These are phyloP conservation scores for Troglohyphantes excavatus DNA, from an alignment of 2,888 invertebrate genomes.

Conservation along the genomic window DNA sequence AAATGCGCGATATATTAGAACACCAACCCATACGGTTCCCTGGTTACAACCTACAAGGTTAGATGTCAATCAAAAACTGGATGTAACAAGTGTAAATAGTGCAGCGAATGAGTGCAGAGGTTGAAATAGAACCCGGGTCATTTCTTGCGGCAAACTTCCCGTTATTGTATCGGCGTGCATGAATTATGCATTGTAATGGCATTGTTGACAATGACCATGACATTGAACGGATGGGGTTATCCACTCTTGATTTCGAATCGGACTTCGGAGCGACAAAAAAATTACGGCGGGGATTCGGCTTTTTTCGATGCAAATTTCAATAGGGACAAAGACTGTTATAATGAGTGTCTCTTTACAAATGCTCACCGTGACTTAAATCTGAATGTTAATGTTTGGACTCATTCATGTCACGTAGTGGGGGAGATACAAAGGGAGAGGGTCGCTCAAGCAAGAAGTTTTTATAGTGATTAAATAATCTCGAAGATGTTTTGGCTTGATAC, in stretches of 20 bases:
- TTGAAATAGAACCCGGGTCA: constrained; percentile 33
- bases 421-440: constrained; percentile 5
- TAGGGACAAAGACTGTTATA: constrained; percentile 17
- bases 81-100: constrained; percentile 29
- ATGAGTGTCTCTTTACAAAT: not conserved
- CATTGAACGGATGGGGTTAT: constrained; percentile 38
- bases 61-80: constrained; percentile 21
- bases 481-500: not conserved
- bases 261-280: constrained; percentile 39
- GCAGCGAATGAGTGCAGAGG: constrained; percentile 7
- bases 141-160: constrained; percentile 39
- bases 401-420: constrained; percentile 30
- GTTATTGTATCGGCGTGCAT: constrained; percentile 45
- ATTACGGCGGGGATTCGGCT: not conserved
- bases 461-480: constrained; percentile 5
- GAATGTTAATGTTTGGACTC: not conserved
- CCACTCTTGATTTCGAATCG: constrained; percentile 49
- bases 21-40: not conserved
- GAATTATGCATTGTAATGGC: constrained; percentile 22
- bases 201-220: constrained; percentile 52
- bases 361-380: constrained; percentile 1
- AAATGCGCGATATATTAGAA: not conserved
- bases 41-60: not conserved
- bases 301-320: constrained; percentile 27
- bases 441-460: constrained; percentile 1